These are phyloP conservation scores for Nesogale talazaci DNA, from an alignment of 2,113 vertebrate genomes.

Conservation along the genomic window DNA sequence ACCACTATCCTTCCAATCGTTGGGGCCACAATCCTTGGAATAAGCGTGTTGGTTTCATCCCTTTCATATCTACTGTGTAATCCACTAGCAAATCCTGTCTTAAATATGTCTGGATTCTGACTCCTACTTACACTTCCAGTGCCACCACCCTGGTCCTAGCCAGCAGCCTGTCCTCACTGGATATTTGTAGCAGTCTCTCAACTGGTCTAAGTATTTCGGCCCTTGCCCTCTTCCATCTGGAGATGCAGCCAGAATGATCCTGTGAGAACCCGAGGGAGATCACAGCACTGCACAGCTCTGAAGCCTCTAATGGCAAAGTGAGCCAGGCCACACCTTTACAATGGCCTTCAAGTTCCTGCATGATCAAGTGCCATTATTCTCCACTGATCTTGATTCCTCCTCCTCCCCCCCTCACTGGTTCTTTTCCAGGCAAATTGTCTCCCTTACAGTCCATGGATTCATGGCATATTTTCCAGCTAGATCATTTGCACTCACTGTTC, in stretches of 20 bases:
- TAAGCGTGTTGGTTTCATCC: not conserved
- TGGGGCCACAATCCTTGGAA: not conserved
- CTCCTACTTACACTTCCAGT: not conserved
- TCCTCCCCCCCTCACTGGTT: not conserved
- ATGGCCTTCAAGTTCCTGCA: not conserved
- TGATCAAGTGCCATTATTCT: not conserved
- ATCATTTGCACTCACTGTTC: not conserved
- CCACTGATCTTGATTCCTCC: not conserved
- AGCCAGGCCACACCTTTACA: not conserved
- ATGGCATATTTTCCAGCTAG: not conserved
- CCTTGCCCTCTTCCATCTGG: not conserved
- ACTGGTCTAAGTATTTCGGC: not conserved
- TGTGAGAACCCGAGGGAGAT: slow-evolving; percentile 9
- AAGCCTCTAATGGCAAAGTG: not conserved
- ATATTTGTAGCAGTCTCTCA: not conserved
- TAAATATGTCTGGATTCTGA: not conserved
- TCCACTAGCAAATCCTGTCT: not conserved
- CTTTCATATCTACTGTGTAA: not conserved
- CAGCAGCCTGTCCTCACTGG: not conserved
- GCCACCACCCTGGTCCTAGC: not conserved
- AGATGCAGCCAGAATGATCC: not conserved
- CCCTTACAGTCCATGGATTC: not conserved
- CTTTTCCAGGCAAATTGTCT: not conserved
- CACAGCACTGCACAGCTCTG: not conserved
- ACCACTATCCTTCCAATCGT: too few species aligned